Conservation (phyloP, 2,888 invertebrate genomes). For the Melieria omissa region DNA sequence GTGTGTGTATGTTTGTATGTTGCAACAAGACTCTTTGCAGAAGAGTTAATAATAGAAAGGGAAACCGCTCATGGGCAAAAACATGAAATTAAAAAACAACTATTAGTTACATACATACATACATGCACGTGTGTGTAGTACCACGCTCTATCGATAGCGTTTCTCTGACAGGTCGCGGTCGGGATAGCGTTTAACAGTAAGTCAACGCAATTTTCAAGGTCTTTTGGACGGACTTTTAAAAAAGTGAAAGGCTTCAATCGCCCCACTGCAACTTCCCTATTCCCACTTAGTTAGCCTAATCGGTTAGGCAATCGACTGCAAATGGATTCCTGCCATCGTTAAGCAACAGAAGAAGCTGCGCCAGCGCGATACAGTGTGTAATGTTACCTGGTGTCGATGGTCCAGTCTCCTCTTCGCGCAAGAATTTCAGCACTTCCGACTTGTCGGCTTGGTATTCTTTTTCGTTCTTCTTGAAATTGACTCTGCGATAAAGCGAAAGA, state of each 20-base stretch:
- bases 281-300: conserved; percentile 42
- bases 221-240: not conserved
- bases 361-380: conserved; percentile 57
- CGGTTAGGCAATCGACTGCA: conserved; percentile 52
- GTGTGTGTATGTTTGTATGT: no score
- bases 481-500: conserved; percentile 70
- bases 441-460: conserved; percentile 87
- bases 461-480: conserved; percentile 96
- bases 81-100: conserved; percentile 3
- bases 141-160: no score
- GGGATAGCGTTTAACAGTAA: not conserved
- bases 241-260: conserved; percentile 22
- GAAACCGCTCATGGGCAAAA: no score
- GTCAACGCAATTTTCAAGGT: conserved; percentile 14
- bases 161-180: no score
- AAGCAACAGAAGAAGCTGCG: conserved; percentile 56
- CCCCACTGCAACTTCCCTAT: no score
- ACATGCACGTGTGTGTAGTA: no score
- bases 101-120: not conserved
- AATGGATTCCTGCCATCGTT: conserved; percentile 61
- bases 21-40: no score
- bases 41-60: no score
- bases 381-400: conserved; percentile 75
- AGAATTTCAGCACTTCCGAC: conserved; percentile 90
- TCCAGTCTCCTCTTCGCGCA: conserved; percentile 87